Base-by-base conservation (phyloP, 2,797 vertebrate genomes). In the Clarias platycephalus region DNA sequence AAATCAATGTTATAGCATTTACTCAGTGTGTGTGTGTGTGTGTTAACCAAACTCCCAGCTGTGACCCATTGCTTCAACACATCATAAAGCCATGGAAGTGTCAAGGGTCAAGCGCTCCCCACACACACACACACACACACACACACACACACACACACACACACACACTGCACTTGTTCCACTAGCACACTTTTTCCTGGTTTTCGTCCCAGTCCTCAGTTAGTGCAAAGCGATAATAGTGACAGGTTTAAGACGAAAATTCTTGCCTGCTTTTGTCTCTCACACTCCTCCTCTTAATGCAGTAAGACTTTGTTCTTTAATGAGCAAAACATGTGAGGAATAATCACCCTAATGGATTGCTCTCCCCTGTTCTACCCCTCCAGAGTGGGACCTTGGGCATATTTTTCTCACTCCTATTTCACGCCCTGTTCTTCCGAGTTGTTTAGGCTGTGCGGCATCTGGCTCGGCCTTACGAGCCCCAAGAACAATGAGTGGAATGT, bases 401-500 rank as follows among this genome's bases (percentile, higher is more conserved):
- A 55, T 85, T 74, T 74, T 80, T 60, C 20, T 64, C 66, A 53
- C 58, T 72, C 37, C 40, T 63, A 37, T 22, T 49, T 60, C 28
- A 4, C 7, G 10, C 20, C 28, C 31, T 67, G 24, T 72, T 26
- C 78, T 76, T 74, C 40, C 18, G 55, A 82, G 85, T 88, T 88
- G 86, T 88, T 87, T 89, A 82, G 84, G 85, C 90, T 87, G 81
- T 84, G 90, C 92, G 91, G 88, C 83, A 92, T 95, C 93, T 86
- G 83, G 74, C 55, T 53, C 87, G 89, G 93, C 92, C 92, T 94
- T 93, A 93, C 92, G 89, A 91, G 92, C 90, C 91, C 92, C 87
- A 90, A 92, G 93, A 95, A 95, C 95, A 95, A 95, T 94, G 94
- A 95, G 91, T 94, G 93, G 94, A 95, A 95, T 95, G 94, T 94